phyloP scores from a whole-genome alignment of 2,797 vertebrate genomes.

The Aplochiton taeniatus region DNA sequence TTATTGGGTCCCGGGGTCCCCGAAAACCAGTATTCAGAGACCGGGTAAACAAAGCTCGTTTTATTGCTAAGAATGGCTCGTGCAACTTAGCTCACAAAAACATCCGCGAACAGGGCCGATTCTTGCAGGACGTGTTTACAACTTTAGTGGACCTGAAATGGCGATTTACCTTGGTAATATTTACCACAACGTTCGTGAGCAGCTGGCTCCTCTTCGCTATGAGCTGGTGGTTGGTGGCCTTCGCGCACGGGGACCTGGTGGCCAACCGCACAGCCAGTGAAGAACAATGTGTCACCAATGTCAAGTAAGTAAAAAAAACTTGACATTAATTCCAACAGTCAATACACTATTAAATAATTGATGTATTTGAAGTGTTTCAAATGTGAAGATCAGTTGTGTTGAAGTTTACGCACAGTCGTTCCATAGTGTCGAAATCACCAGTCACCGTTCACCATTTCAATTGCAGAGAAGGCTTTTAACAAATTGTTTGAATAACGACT shows the following conservation, averaged over 20 bases:
- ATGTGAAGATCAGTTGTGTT: too few species aligned
- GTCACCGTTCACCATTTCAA: too few species aligned
- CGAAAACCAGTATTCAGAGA: slow-evolving; percentile 92
- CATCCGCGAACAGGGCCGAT: slow-evolving; percentile 95
- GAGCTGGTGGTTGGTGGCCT: slow-evolving; percentile 97
- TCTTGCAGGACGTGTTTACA: slow-evolving; percentile 97
- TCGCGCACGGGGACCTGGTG: slow-evolving; percentile 91
- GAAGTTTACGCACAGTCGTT: too few species aligned
- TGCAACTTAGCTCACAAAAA: slow-evolving; percentile 98
- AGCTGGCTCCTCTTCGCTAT: slow-evolving; percentile 98
- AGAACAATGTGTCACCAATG: slow-evolving; percentile 83
- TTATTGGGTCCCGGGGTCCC: slow-evolving; percentile 84
- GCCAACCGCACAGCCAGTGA: slow-evolving; percentile 46
- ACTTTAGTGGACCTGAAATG: slow-evolving; percentile 97
- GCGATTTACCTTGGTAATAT: slow-evolving; percentile 97
- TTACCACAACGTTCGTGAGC: slow-evolving; percentile 96
- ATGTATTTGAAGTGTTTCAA: too few species aligned
- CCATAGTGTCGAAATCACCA: too few species aligned
- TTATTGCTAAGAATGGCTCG: slow-evolving; percentile 94
- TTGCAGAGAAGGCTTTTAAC: too few species aligned
- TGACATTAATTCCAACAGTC: background rate
- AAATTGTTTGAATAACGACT: too few species aligned
- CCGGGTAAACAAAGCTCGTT: slow-evolving; percentile 90
- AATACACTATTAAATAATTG: background rate
- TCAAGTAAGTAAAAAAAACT: slow-evolving; percentile 78